Evolutionary conservation across 64 coral and sea anemone species (phyloP), one percentile per base, ranked within the genome.

Genomic region (Montipora cactus): DNA sequence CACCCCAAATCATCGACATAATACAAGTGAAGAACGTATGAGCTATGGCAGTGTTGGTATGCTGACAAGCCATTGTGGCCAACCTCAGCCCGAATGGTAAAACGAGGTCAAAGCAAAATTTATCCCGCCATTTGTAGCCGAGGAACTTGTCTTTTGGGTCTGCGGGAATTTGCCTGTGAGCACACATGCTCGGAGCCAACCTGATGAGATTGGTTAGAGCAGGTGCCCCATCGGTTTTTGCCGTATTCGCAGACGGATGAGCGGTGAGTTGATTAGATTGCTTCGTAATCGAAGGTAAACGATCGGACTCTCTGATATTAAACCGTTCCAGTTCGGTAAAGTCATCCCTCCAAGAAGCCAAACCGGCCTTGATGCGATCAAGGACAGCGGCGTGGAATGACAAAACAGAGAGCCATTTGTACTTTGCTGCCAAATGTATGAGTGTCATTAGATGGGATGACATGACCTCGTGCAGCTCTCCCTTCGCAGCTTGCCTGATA

Each of bases 271-370:
- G 59, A 64, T 64, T 64, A 14, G 9, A 16, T 64, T 64, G 59
- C 59, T 64, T 64, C 9, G 59, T 64, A 64, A 64, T 11, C 13
- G 14, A 64, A 14, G 59, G 68, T 21, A 89, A 59, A 89, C 3
- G 45, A 51, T 91, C 61, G 5, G 89, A 91, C 28, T 91, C 89
- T 46, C 77, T 79, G 19, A 91, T 91, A 19, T 91, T 91, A 52
- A 81, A 81, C 46, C 48, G 89, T 20, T 81, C 77, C 19, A 81
- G 44, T 15, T 91, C 59, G 0, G 16, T 73, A 21, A 74, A 91
- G 72, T 91, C 64, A n/a, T 62, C 59, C 5, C 67, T 46, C 62
- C 89, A 81, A 44, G 7, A n/a, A 2, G 89, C 89, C 1, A 81
- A 51, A 68, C 77, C 77, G 59, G 47, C 44, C 18, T 91, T 47